These are phyloP conservation scores for Callyntrura sp. DNA, from an alignment of 2,888 invertebrate species.

Conservation along the genomic window DNA sequence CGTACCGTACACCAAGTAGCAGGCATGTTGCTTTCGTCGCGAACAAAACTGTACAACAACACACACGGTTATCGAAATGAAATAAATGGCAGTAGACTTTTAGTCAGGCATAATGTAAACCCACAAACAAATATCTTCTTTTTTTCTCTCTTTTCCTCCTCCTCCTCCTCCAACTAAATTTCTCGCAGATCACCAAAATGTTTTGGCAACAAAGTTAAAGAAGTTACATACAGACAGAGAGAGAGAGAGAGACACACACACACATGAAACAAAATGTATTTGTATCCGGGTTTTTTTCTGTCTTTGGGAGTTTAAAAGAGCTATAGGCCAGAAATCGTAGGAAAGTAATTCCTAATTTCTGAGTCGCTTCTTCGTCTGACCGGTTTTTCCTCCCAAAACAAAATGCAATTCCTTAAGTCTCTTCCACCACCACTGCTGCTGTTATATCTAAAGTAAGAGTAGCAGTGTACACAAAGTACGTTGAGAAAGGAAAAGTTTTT, in stretches of 20 bases:
- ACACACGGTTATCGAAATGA: not conserved
- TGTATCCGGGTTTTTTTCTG: not conserved
- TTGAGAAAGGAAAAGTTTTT: slow-evolving; percentile 45
- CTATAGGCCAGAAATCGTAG: slow-evolving; percentile 57
- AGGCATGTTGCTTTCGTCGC: slow-evolving; percentile 10
- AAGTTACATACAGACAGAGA: slow-evolving; percentile 6
- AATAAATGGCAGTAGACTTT: no score
- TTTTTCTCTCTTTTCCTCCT: no score
- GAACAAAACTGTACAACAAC: slow-evolving; percentile 16
- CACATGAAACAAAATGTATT: slow-evolving; percentile 5
- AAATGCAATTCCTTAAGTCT: not conserved
- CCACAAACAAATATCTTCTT: slow-evolving; percentile 7
- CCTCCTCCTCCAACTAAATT: not conserved
- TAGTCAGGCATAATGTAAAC: not conserved
- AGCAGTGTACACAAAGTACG: not conserved
- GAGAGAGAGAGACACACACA: no score
- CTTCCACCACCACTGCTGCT: not conserved
- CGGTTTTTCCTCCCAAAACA: not conserved
- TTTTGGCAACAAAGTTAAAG: not conserved
- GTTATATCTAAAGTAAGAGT: no score
- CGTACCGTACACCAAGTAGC: no score
- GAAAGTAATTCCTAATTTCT: slow-evolving; percentile 68
- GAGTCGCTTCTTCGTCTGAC: slow-evolving; percentile 44
- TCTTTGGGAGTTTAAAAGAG: slow-evolving; percentile 31
- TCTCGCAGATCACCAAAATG: slow-evolving; percentile 12